Evolutionary conservation across 2,888 invertebrate species (phyloP).

Genomic region (Therioaphis trifolii): DNA sequence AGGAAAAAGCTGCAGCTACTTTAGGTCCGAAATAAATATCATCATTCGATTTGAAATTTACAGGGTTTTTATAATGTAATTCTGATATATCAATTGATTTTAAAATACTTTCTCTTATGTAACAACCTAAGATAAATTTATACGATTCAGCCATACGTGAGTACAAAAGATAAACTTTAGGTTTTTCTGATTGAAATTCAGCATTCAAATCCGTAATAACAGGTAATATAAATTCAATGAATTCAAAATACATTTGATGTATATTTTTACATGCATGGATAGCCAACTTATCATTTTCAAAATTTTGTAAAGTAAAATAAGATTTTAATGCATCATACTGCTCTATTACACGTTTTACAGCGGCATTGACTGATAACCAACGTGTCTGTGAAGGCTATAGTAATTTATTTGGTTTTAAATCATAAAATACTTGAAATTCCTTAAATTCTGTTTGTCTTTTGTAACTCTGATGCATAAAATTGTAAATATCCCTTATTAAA

Average conservation of each 20-base stretch:
- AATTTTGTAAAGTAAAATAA: not conserved
- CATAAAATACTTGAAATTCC: not conserved
- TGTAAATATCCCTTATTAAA: not conserved
- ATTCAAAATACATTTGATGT: not conserved
- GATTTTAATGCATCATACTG: not conserved
- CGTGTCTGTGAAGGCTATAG: not conserved
- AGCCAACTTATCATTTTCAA: slow-evolving; percentile 2
- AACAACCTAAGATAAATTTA: not conserved
- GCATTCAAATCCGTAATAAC: not conserved
- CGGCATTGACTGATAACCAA: not conserved
- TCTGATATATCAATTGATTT: not conserved
- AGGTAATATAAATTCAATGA: not conserved
- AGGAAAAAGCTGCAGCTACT: not conserved
- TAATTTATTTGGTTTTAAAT: not conserved
- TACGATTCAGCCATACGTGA: not conserved
- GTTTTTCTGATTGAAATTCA: not conserved
- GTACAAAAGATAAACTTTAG: not conserved
- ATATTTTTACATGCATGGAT: not conserved
- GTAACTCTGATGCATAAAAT: not conserved
- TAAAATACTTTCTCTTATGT: not conserved
- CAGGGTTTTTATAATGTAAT: not conserved
- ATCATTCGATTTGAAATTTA: not conserved
- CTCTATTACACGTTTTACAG: not conserved
- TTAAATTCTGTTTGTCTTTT: slow-evolving; percentile 14
- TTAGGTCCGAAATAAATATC: not conserved